Percentiles rank a stretch among this genome's conserved stretches.
Conservation (phyloP, 2,797 vertebrate genomes). For the Gymnothorax javanicus region DNA sequence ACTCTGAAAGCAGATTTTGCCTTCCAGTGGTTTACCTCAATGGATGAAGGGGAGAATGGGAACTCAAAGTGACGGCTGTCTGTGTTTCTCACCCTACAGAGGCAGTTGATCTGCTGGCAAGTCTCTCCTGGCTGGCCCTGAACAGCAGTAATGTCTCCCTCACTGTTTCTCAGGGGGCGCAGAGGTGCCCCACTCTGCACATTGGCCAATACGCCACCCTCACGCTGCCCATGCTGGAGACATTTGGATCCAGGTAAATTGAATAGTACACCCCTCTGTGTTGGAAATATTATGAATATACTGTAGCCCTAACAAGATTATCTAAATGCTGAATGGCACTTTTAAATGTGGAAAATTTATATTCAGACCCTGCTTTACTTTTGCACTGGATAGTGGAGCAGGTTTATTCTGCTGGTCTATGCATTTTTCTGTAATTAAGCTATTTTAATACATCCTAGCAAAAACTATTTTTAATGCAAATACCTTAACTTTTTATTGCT, state of each 20-base stretch:
- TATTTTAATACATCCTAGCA: background rate
- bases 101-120: slow-evolving; percentile 61
- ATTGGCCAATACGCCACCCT: slow-evolving; percentile 73
- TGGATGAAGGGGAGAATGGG: background rate
- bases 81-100: slow-evolving; percentile 25
- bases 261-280: slow-evolving; percentile 12
- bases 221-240: slow-evolving; percentile 65
- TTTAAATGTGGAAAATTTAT: background rate
- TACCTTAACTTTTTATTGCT: slow-evolving; percentile 9
- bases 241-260: slow-evolving; percentile 75
- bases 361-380: background rate
- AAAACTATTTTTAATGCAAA: background rate
- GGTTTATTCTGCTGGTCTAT: background rate
- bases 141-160: slow-evolving; percentile 65
- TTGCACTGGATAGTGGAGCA: background rate
- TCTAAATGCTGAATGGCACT: background rate
- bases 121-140: slow-evolving; percentile 49
- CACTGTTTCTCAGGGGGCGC: slow-evolving; percentile 51
- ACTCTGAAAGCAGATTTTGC: background rate
- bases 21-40: background rate
- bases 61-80: background rate
- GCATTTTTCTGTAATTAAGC: background rate
- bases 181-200: slow-evolving; percentile 66
- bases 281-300: background rate
- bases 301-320: background rate